Evolutionary conservation across 2,113 vertebrate species (phyloP).

Genomic region (Neopipo cinnamomea): DNA sequence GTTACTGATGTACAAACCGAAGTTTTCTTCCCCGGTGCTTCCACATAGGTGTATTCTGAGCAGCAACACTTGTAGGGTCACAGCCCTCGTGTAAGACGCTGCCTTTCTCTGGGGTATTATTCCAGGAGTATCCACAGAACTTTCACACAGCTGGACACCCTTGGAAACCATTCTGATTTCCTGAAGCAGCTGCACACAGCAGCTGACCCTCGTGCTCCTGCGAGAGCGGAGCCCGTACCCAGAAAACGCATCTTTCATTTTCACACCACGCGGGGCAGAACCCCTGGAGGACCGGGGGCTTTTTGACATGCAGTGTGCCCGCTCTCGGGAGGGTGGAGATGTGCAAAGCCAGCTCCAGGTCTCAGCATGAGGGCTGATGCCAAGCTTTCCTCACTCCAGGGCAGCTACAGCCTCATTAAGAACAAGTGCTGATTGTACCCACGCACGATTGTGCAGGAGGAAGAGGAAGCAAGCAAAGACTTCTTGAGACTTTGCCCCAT

Average conservation of each 20-base stretch:
- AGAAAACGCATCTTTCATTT: not conserved
- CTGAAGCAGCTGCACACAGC: not conserved
- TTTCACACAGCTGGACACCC: not conserved
- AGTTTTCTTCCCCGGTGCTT: not conserved
- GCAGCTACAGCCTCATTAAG: not conserved
- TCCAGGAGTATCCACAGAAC: not conserved
- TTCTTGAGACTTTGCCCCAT: not conserved
- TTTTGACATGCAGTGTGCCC: not conserved
- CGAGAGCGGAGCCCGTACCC: not conserved
- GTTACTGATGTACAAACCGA: not conserved
- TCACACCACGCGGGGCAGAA: not conserved
- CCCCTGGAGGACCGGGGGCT: not conserved
- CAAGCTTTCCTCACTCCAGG: not conserved
- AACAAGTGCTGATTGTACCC: not conserved
- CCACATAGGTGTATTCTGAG: not conserved
- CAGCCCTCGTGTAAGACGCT: not conserved
- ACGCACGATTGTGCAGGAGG: not conserved
- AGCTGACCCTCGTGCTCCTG: not conserved
- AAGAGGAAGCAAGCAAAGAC: not conserved
- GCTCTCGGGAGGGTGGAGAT: not conserved
- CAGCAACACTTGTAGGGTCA: not conserved
- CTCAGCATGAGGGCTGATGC: not conserved
- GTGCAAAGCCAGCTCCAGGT: not conserved
- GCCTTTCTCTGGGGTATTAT: not conserved
- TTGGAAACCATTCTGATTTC: not conserved